Base-by-base conservation (phyloP, 2,888 invertebrate species). In the Cryptosula pallasiana region DNA sequence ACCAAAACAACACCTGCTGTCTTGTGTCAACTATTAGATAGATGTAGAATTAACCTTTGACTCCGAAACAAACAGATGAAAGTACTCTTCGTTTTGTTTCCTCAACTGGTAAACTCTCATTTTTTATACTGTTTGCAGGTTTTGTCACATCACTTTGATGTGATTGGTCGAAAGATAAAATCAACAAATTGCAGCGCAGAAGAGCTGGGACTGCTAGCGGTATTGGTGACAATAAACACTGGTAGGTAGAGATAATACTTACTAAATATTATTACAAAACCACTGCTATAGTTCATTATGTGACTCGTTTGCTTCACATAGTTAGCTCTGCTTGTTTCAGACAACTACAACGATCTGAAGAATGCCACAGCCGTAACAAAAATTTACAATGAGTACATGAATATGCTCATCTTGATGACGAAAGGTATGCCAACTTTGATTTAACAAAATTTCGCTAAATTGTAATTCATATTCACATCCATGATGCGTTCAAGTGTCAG, bases 201-300 rank as follows among this genome's bases (percentile, higher is more conserved):
- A 25, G 83, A 83, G 74, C 75, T 78, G 63, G 78, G 78, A 2
- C 77, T 81, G 35, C 75, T 83, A 29, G 79, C 80, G 23, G 79
- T 79, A n/a, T 73, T 83, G 29, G 72, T 80, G 54, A 75, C 82
- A 23, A 75, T 80, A 45, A 77, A 78, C 72, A 72, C 77, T 72
- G 79, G 80, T 71, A 16, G 58, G 45, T 45, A 20, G 20, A 45
- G 45, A 45, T 45, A 20, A 5, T 45, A 13, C 20, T 13, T 5
- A 45, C 45, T 45, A n/a, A n/a, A n/a, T n/a, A n/a, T n/a, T n/a
- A n/a, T n/a, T n/a, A n/a, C n/a, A n/a, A n/a, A n/a, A n/a, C n/a
- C n/a, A n/a, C n/a, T n/a, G n/a, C n/a, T n/a, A n/a, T n/a, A n/a
- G n/a, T n/a, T n/a, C n/a, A n/a, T n/a, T n/a, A n/a, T n/a, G n/a